phyloP scores from a whole-genome alignment of 1,140 invertebrate genomes.

The Drosophila guanche region DNA sequence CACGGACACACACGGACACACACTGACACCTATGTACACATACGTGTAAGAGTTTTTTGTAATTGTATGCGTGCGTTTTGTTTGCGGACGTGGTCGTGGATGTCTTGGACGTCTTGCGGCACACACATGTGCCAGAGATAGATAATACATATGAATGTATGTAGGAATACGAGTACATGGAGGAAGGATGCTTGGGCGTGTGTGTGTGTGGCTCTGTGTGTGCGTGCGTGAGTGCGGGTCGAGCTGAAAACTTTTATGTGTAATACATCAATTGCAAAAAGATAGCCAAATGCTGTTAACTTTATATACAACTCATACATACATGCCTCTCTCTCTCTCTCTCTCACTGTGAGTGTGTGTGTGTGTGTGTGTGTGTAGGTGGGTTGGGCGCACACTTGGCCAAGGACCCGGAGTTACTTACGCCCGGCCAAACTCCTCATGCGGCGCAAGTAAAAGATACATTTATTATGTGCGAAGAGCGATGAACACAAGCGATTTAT shows the following conservation, averaged over 20 bases:
- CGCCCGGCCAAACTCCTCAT: slow-evolving; percentile 48
- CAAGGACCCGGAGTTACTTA: slow-evolving; percentile 66
- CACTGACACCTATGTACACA: slow-evolving; percentile 29
- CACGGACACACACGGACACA: slow-evolving; percentile 1
- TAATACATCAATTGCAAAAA: slow-evolving; percentile 84
- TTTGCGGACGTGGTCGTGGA: slow-evolving; percentile 74
- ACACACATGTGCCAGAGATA: slow-evolving; percentile 24
- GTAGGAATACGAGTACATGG: slow-evolving; percentile 44
- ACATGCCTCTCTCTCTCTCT: slow-evolving; percentile 8
- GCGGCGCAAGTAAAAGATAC: slow-evolving; percentile 80
- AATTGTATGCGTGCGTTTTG: slow-evolving; percentile 80
- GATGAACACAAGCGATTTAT: slow-evolving; percentile 83
- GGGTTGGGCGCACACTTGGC: slow-evolving; percentile 32
- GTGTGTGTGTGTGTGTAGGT: slow-evolving; percentile 6
- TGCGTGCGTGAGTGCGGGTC: slow-evolving; percentile 37
- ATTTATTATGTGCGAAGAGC: slow-evolving; percentile 83
- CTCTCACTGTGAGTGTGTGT: background rate
- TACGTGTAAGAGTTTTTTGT: slow-evolving; percentile 72
- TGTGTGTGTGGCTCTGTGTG: slow-evolving; percentile 25
- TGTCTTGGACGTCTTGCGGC: slow-evolving; percentile 70
- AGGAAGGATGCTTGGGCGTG: slow-evolving; percentile 28
- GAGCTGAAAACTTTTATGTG: slow-evolving; percentile 80
- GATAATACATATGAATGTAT: slow-evolving; percentile 13
- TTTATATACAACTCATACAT: slow-evolving; percentile 76
- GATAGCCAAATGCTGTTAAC: slow-evolving; percentile 82